Evolutionary conservation across 2,888 invertebrate species (phyloP), one percentile per base, ranked within the genome.

Genomic region (Drosophila phalerata): DNA sequence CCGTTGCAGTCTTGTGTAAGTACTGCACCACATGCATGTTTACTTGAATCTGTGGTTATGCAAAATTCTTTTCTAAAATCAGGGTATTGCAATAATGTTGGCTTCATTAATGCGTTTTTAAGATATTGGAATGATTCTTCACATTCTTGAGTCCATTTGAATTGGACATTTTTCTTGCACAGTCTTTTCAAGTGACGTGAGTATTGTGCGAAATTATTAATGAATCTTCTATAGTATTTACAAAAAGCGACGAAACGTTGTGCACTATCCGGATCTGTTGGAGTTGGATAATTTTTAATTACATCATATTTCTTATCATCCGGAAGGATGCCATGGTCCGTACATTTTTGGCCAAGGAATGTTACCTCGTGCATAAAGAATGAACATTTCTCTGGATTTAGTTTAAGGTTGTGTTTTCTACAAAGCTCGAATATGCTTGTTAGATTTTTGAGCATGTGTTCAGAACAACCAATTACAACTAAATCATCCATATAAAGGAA

Each of bases 231-330:
- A 4, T 25, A n/a, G 6, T 28, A 28, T 0, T 28, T 28, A 28
- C 25, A 25, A 6, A 25, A 25, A 5, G 25, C 4, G 4, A 25
- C 25, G 25, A 25, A 25, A 25, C 25, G 25, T 25, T 5, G 4
- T 5, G 25, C 25, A 25, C 25, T 25, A 28, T 28, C 28, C 4
- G 28, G 6, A 28, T 28, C 28, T 1, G 13, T 25, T 8, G 45
- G 47, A 2, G 3, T 30, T n/a, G 47, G 30, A 30, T 47, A 30
- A 4, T 47, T 47, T 30, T 30, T 28, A 8, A 47, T 17, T 3
- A 28, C 47, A 10, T 47, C 47, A 17, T 47, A 47, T 11, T 47
- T 47, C 5, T 47, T 47, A 15, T 47, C 47, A n/a, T n/a, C n/a
- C n/a, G n/a, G n/a, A n/a, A n/a, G n/a, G n/a, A n/a, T n/a, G n/a